Conservation (phyloP, 2,888 invertebrate species). For the Mallateleia sp. region DNA sequence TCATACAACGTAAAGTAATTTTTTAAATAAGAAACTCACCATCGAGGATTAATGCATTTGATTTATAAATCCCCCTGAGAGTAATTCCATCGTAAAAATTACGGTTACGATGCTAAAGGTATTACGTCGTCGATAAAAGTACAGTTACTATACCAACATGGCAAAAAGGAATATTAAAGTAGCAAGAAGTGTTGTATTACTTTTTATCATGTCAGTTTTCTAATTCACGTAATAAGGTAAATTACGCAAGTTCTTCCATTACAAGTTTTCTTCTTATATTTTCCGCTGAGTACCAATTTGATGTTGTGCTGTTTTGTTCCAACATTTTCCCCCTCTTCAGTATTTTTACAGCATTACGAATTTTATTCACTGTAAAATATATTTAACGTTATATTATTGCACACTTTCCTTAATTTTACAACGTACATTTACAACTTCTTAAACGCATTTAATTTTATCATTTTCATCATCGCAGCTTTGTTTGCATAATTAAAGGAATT, state of each 20-base stretch:
- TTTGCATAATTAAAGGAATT: no score
- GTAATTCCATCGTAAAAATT: conserved; percentile 24
- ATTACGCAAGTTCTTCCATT: not conserved
- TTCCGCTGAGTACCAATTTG: not conserved
- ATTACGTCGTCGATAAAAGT: conserved; percentile 54
- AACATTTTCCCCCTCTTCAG: not conserved
- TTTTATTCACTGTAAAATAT: not conserved
- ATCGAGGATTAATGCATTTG: not conserved
- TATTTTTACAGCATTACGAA: not conserved
- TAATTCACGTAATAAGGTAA: not conserved
- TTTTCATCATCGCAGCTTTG: no score
- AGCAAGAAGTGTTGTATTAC: conserved; percentile 8
- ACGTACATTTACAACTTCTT: no score
- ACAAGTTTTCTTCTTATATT: not conserved
- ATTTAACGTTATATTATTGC: not conserved
- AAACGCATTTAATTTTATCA: no score
- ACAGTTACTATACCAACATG: conserved; percentile 39
- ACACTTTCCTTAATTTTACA: not conserved
- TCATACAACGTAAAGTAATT: no score
- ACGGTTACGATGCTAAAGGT: conserved; percentile 38
- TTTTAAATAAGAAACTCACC: no score
- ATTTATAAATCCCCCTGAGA: not conserved
- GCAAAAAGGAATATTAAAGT: conserved; percentile 29
- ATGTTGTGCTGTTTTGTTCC: not conserved
- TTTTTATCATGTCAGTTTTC: conserved; percentile 4